phyloP scores from a whole-genome alignment of 1,140 invertebrate species.

The Agraylea sexmaculata region DNA sequence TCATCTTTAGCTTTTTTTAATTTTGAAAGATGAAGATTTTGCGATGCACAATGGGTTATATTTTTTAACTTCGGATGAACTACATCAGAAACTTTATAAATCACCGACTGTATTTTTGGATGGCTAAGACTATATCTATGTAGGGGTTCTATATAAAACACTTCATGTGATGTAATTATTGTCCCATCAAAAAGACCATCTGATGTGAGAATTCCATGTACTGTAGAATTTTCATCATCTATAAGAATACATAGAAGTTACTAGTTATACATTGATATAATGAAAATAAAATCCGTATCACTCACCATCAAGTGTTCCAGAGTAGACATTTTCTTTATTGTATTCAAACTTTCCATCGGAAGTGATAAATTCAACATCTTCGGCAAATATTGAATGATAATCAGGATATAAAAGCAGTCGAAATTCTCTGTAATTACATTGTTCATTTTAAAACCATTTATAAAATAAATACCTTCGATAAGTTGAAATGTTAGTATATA shows the following conservation, averaged over 20 bases:
- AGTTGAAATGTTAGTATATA: constrained; percentile 6
- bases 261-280: neutral
- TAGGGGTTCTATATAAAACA: constrained; percentile 80
- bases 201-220: constrained; percentile 73
- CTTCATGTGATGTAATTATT: constrained; percentile 60
- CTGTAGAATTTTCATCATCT: constrained; percentile 69
- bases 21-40: constrained; percentile 43
- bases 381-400: constrained; percentile 56
- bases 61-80: constrained; percentile 43
- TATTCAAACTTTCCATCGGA: constrained; percentile 57
- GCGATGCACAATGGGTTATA: constrained; percentile 40
- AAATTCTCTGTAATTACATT: constrained; percentile 55
- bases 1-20: constrained; percentile 21
- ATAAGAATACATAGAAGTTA: constrained; percentile 1
- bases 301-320: constrained; percentile 66
- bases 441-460: constrained; percentile 1
- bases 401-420: constrained; percentile 62
- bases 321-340: constrained; percentile 62
- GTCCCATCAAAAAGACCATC: constrained; percentile 85
- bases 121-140: constrained; percentile 54
- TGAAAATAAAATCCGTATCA: constrained; percentile 16
- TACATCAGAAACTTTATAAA: constrained; percentile 74
- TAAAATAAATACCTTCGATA: neutral
- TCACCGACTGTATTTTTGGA: constrained; percentile 60
- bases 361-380: constrained; percentile 68